Evolutionary conservation across 2,113 vertebrate genomes (phyloP).

Genomic region (Fregetta grallaria): DNA sequence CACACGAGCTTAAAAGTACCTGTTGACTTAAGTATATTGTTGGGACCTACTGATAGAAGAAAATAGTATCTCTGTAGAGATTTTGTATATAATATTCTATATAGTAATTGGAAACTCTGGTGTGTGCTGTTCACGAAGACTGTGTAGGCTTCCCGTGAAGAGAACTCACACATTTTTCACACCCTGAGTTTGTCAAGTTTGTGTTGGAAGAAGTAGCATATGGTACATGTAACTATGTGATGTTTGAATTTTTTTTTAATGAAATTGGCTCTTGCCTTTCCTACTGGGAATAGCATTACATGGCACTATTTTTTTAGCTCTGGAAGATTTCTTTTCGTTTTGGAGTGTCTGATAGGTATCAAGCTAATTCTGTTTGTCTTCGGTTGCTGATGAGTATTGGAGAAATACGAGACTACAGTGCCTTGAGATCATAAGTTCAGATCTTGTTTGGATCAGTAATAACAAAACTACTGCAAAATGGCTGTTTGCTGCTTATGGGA

Average conservation of each 20-base stretch:
- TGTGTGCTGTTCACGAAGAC: background rate
- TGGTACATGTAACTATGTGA: conserved; percentile 36
- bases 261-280: background rate
- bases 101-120: background rate
- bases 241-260: background rate
- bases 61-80: background rate
- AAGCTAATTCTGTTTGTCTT: background rate
- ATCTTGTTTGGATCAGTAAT: background rate
- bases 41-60: background rate
- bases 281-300: background rate
- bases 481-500: background rate
- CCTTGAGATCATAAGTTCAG: background rate
- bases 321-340: background rate
- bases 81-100: background rate
- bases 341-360: background rate
- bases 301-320: background rate
- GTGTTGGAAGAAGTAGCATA: conserved; percentile 57
- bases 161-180: conserved; percentile 34
- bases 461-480: background rate
- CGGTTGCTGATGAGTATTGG: background rate
- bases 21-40: background rate
- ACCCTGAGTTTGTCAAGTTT: conserved; percentile 50
- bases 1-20: background rate
- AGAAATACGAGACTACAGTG: background rate
- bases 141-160: conserved; percentile 19